Percentiles rank a stretch among this genome's conserved stretches.
Conservation (phyloP, 2,797 vertebrate species). For the Lithobates pipiens region DNA sequence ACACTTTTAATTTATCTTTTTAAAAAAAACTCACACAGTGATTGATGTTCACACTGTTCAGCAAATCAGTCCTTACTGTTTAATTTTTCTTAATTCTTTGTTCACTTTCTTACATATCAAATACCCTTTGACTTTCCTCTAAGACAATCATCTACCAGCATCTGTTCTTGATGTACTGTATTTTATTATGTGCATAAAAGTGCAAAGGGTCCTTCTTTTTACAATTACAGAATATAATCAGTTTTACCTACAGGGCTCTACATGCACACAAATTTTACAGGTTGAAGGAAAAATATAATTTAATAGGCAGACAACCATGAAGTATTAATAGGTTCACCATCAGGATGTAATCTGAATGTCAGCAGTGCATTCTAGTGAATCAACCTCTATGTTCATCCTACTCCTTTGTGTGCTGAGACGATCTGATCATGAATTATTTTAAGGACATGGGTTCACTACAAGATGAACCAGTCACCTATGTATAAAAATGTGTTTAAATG, state of each 20-base stretch:
- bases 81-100: background rate
- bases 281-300: conserved; percentile 61
- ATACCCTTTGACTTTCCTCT: conserved; percentile 46
- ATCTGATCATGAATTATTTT: conserved; percentile 50
- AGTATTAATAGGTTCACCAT: conserved; percentile 61
- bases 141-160: conserved; percentile 38
- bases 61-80: background rate
- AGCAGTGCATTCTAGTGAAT: conserved; percentile 55
- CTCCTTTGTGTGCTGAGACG: conserved; percentile 30
- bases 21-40: background rate
- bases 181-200: conserved; percentile 55
- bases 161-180: conserved; percentile 43
- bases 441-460: conserved; percentile 38
- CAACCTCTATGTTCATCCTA: conserved; percentile 50
- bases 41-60: background rate
- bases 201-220: conserved; percentile 54
- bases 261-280: conserved; percentile 58
- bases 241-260: conserved; percentile 54
- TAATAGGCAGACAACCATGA: conserved; percentile 62
- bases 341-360: conserved; percentile 57
- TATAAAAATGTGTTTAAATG: conserved; percentile 11
- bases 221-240: conserved; percentile 55
- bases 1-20: background rate
- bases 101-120: conserved; percentile 23
- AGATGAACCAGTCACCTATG: conserved; percentile 13